phyloP scores from a whole-genome alignment of 2,888 invertebrate genomes.

The Caenorhabditis sinica region DNA sequence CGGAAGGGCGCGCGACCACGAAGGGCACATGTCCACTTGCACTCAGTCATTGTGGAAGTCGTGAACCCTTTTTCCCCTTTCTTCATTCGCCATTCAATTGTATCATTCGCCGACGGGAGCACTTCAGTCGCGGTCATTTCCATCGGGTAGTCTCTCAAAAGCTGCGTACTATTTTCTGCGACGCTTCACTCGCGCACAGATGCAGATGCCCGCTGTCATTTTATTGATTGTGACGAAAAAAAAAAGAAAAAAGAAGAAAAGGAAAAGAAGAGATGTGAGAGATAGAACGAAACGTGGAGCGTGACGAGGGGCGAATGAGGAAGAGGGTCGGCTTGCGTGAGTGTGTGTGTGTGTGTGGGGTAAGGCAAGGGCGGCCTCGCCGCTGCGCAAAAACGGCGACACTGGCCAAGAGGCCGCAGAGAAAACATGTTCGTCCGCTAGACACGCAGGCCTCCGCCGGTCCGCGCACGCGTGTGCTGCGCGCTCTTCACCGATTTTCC shows the following conservation, averaged over 20 bases:
- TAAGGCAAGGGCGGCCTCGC: conserved; percentile 56
- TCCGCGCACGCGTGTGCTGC: conserved; percentile 59
- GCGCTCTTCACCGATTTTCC: conserved; percentile 38
- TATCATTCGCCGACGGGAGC: conserved; percentile 51
- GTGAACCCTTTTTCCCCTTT: conserved; percentile 29
- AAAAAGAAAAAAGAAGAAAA: conserved; percentile 19
- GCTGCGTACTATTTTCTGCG: conserved; percentile 42
- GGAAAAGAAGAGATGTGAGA: conserved; percentile 34
- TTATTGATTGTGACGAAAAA: conserved; percentile 65
- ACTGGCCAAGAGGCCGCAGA: conserved; percentile 54
- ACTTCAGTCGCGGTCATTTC: conserved; percentile 57
- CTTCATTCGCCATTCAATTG: conserved; percentile 47
- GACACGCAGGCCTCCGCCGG: conserved; percentile 53
- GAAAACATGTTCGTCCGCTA: conserved; percentile 63
- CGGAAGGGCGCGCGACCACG: conserved; percentile 10
- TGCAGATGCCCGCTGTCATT: conserved; percentile 57
- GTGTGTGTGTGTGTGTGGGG: conserved; percentile 41
- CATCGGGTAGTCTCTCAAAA: conserved; percentile 39
- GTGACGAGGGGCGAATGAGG: conserved; percentile 22
- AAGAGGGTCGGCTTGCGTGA: conserved; percentile 50
- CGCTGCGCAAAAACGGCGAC: conserved; percentile 54
- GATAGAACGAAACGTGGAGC: conserved; percentile 30
- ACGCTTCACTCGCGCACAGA: conserved; percentile 56
- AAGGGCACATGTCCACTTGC: conserved; percentile 47
- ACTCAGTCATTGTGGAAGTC: conserved; percentile 45